Conservation (phyloP, 2,797 vertebrate genomes). For the Lepidocolaptes lacrymiger region DNA sequence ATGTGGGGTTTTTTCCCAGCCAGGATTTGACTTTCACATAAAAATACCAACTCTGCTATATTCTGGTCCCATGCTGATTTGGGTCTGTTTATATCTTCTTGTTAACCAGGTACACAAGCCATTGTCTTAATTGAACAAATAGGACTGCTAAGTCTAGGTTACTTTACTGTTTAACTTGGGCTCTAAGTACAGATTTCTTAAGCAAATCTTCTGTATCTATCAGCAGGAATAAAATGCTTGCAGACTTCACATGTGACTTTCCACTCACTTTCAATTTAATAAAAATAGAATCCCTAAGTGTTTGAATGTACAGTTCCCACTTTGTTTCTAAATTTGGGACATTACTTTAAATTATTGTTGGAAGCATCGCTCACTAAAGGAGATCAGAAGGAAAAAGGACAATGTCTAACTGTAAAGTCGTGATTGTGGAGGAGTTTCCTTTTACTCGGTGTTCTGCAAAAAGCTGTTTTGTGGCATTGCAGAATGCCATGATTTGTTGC, state of each 20-base stretch:
- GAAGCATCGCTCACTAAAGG: conserved; percentile 39
- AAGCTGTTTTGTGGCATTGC: background rate
- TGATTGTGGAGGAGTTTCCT: conserved; percentile 53
- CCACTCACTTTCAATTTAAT: conserved; percentile 52
- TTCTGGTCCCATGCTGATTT: background rate
- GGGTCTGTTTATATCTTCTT: background rate
- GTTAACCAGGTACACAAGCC: background rate
- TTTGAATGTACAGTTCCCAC: conserved; percentile 67
- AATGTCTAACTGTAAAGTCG: conserved; percentile 37
- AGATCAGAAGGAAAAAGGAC: conserved; percentile 27
- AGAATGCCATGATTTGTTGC: conserved; percentile 21
- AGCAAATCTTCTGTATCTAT: background rate
- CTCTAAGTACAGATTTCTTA: conserved; percentile 2
- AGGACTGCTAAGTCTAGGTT: background rate
- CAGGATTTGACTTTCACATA: background rate
- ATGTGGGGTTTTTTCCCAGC: background rate
- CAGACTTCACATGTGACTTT: conserved; percentile 52
- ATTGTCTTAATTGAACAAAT: background rate
- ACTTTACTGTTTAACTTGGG: background rate
- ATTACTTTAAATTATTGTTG: conserved; percentile 50
- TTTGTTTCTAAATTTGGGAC: conserved; percentile 66
- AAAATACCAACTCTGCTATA: background rate
- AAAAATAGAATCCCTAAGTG: conserved; percentile 64
- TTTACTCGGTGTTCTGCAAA: background rate
- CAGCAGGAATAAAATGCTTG: background rate